Conservation (phyloP, 2,113 vertebrate species). For the Ctenodactylus gundi region DNA sequence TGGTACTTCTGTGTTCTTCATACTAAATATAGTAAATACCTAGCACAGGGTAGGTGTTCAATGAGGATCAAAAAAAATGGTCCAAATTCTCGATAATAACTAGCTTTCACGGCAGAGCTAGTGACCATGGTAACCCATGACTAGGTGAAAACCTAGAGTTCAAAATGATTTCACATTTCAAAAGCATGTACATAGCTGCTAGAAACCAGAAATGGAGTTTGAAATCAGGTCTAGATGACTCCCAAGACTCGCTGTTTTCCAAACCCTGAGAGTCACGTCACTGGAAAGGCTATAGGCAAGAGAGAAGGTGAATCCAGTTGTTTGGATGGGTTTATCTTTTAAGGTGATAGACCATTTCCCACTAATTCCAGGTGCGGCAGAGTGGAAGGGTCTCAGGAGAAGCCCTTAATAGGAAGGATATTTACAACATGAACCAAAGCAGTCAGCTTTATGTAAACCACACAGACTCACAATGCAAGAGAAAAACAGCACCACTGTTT, state of each 20-base stretch:
- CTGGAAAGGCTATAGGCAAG: background rate
- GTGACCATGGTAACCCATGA: background rate
- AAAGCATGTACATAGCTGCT: background rate
- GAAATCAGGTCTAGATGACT: background rate
- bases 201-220: background rate
- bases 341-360: background rate
- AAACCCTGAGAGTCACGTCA: background rate
- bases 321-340: background rate
- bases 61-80: background rate
- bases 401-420: background rate
- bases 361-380: background rate
- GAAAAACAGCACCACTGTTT: background rate
- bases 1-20: background rate
- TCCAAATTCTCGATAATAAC: background rate
- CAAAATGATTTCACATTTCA: background rate
- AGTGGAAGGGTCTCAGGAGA: background rate
- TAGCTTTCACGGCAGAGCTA: background rate
- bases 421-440: background rate
- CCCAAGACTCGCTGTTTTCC: background rate
- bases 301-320: background rate
- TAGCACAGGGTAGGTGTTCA: background rate
- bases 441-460: background rate
- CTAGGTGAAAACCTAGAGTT: background rate
- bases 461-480: background rate
- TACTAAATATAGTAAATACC: background rate